phyloP scores from a whole-genome alignment of 1,140 invertebrate species.

The Luehdorfia chinensis region DNA sequence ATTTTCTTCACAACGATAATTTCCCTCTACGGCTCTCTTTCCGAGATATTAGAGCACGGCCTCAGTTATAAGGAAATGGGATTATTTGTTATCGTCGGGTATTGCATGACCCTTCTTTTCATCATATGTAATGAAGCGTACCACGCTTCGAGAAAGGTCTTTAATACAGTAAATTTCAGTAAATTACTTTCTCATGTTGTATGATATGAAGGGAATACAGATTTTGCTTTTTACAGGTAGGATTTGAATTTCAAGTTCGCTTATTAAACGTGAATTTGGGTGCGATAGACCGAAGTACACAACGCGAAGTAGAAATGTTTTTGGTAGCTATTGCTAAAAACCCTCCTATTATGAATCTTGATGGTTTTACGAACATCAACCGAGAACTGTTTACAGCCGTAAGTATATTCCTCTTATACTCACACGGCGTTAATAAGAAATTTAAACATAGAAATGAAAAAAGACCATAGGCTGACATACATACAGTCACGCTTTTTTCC shows the following conservation, averaged over 20 bases:
- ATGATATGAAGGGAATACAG: background rate
- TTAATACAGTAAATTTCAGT: conserved; percentile 17
- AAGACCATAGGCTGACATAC: too few species aligned
- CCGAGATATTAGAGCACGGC: conserved; percentile 82
- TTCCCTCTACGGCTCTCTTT: conserved; percentile 81
- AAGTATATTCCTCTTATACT: conserved; percentile 41
- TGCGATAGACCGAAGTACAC: conserved; percentile 78
- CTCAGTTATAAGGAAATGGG: conserved; percentile 83
- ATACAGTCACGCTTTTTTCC: too few species aligned
- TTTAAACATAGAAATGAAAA: too few species aligned
- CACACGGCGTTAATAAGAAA: too few species aligned
- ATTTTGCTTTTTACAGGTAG: conserved; percentile 62
- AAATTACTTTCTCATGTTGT: conserved; percentile 3
- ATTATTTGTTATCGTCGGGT: conserved; percentile 81
- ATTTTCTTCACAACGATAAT: conserved; percentile 84
- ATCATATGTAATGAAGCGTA: conserved; percentile 84
- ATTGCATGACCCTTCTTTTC: conserved; percentile 81
- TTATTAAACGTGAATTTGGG: conserved; percentile 81
- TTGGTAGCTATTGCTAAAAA: conserved; percentile 84
- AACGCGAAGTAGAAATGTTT: conserved; percentile 83
- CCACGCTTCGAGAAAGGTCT: conserved; percentile 79
- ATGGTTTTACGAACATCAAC: conserved; percentile 83
- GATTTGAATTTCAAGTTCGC: conserved; percentile 80
- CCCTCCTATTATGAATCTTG: conserved; percentile 83
- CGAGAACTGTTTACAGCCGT: conserved; percentile 82